Conservation (phyloP, 92 coral and sea anemone genomes). For the Bergia puertoricense region DNA sequence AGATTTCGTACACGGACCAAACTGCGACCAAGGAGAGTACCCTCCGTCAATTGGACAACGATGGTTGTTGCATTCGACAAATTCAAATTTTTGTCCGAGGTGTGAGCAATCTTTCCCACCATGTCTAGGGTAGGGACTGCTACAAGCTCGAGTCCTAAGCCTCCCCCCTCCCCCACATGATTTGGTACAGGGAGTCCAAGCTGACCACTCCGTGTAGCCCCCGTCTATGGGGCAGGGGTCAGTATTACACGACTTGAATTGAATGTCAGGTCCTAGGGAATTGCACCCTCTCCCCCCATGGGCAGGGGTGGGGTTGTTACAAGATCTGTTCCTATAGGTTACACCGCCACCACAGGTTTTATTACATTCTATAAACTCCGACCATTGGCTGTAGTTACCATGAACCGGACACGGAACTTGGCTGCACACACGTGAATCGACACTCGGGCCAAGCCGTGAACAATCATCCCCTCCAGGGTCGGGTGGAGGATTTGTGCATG, state of each 20-base stretch:
- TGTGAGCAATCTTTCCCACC: slow-evolving; percentile 68
- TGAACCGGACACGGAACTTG: slow-evolving; percentile 48
- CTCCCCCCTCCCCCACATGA: slow-evolving; percentile 3
- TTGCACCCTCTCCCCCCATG: slow-evolving; percentile 63
- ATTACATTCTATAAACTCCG: slow-evolving; percentile 54
- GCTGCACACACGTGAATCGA: slow-evolving; percentile 54
- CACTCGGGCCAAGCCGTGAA: slow-evolving; percentile 55
- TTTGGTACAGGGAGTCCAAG: slow-evolving; percentile 12
- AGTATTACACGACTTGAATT: slow-evolving; percentile 28
- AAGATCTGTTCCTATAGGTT: slow-evolving; percentile 48
- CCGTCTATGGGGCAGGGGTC: slow-evolving; percentile 10
- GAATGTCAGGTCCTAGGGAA: slow-evolving; percentile 46
- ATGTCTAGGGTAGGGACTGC: slow-evolving; percentile 10
- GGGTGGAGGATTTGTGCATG: slow-evolving; percentile 74
- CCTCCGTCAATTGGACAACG: slow-evolving; percentile 55
- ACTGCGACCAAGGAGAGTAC: slow-evolving; percentile 48
- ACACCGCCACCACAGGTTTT: slow-evolving; percentile 63
- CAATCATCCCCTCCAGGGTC: slow-evolving; percentile 70
- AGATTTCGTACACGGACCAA: slow-evolving; percentile 47
- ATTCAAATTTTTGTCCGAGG: slow-evolving; percentile 54
- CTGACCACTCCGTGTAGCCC: slow-evolving; percentile 5
- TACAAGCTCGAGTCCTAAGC: slow-evolving; percentile 4
- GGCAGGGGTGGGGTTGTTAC: slow-evolving; percentile 61
- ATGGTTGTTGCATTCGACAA: slow-evolving; percentile 29
- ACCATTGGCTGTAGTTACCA: slow-evolving; percentile 68